phyloP scores from a whole-genome alignment of 2,888 invertebrate genomes.

The Trissolcus brochymenae region DNA sequence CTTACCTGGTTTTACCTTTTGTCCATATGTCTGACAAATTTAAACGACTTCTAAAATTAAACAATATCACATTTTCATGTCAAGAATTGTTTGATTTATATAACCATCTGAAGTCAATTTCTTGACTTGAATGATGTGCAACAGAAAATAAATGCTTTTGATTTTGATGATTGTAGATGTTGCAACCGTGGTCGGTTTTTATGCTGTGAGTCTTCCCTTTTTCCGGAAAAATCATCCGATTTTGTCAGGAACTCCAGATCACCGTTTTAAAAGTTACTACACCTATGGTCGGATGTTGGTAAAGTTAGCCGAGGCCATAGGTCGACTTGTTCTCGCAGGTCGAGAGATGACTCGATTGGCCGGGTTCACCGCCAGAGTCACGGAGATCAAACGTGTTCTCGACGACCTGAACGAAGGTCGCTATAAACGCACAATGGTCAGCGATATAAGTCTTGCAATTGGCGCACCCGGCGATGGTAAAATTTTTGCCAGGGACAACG shows the following conservation, averaged over 20 bases:
- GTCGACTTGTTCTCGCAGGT: conserved; percentile 94
- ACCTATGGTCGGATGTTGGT: conserved; percentile 97
- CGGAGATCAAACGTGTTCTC: conserved; percentile 90
- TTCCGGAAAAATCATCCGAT: conserved; percentile 85
- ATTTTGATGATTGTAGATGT: conserved; percentile 81
- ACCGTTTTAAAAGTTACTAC: conserved; percentile 90
- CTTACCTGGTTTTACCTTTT: too few relatives aligned
- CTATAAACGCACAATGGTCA: conserved; percentile 84
- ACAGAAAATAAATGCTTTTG: too few relatives aligned
- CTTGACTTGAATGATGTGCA: too few relatives aligned
- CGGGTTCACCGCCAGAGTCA: conserved; percentile 95
- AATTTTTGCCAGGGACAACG: conserved; percentile 89
- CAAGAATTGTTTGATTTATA: too few relatives aligned
- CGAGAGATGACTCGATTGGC: conserved; percentile 95
- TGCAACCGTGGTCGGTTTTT: conserved; percentile 97
- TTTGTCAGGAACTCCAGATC: conserved; percentile 80
- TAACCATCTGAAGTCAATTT: too few relatives aligned
- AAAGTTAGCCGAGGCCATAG: conserved; percentile 97
- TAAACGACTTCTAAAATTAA: too few relatives aligned
- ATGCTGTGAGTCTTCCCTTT: conserved; percentile 96
- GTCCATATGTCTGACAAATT: too few relatives aligned
- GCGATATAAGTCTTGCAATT: conserved; percentile 78
- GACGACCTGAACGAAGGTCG: conserved; percentile 88
- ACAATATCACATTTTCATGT: too few relatives aligned
- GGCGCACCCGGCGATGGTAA: conserved; percentile 84